These are phyloP conservation scores for Odontothrips loti DNA, from an alignment of 2,888 invertebrate species.

Conservation along the genomic window DNA sequence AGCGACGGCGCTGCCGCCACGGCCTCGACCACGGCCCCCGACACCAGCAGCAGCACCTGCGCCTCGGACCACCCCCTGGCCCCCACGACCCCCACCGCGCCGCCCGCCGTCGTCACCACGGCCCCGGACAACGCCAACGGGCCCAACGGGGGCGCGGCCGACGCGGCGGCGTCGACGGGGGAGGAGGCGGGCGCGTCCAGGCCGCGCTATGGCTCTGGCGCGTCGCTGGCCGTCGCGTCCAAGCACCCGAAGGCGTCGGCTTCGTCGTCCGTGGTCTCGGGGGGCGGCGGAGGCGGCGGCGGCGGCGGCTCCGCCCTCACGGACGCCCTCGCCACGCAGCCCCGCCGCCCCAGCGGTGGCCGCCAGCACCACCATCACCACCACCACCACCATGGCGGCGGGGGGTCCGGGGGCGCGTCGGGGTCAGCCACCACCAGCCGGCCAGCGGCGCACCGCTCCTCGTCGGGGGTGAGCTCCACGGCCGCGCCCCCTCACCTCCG, in stretches of 20 bases:
- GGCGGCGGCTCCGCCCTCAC: constrained; percentile 37
- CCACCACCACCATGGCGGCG: constrained; percentile 3
- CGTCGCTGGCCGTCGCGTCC: constrained; percentile 49
- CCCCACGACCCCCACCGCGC: constrained; percentile 32
- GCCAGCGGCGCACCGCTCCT: not conserved
- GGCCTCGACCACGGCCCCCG: constrained; percentile 36
- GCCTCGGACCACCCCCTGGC: constrained; percentile 33
- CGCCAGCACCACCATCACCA: not conserved
- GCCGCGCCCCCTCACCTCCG: not conserved
- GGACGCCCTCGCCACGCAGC: constrained; percentile 25
- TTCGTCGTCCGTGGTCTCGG: constrained; percentile 40
- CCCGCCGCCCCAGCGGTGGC: not conserved
- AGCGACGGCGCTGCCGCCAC: constrained; percentile 30
- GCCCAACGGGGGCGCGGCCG: too few species aligned
- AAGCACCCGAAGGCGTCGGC: constrained; percentile 48
- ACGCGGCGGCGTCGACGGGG: constrained; percentile 18
- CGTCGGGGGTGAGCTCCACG: not conserved
- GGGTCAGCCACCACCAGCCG: not conserved
- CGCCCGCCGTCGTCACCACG: constrained; percentile 36
- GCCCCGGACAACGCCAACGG: too few species aligned
- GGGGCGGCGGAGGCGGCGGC: constrained; percentile 43
- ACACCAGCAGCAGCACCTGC: constrained; percentile 39
- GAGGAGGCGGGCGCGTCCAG: constrained; percentile 32
- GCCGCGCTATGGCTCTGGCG: constrained; percentile 51
- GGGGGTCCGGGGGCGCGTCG: not conserved